A percentile compares a stretch with the other conserved stretches of the same genome.
phyloP scores from a whole-genome alignment of 2,888 invertebrate species.

The Lithosia quadra region DNA sequence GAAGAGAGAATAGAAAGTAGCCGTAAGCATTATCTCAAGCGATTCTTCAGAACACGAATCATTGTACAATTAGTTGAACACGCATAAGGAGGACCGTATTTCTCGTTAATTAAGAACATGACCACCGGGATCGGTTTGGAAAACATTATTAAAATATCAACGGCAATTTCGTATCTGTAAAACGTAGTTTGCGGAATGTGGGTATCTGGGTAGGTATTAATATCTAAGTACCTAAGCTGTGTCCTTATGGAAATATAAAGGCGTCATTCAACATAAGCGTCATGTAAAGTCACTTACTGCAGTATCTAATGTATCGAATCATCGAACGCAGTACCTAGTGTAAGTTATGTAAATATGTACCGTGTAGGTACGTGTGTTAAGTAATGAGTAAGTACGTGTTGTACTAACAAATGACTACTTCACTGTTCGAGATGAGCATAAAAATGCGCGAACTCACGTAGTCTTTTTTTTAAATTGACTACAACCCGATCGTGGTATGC shows the following conservation, averaged over 20 bases:
- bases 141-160: no score
- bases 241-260: no score
- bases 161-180: no score
- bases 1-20: slow-evolving; percentile 2
- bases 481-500: no score
- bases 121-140: no score
- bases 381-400: neutral
- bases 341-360: slow-evolving; percentile 1
- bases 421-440: neutral
- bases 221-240: no score
- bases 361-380: neutral
- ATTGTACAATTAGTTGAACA: neutral
- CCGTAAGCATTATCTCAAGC: neutral
- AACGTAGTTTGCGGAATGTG: no score
- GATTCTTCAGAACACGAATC: neutral
- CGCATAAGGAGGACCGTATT: neutral
- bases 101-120: neutral
- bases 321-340: neutral
- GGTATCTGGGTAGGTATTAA: no score
- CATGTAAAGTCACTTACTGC: neutral
- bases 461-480: no score
- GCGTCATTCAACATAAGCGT: neutral
- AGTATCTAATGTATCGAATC: neutral
- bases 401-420: neutral
- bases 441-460: no score